Evolutionary conservation across 2,113 vertebrate genomes (phyloP).

Genomic region (Oncorhynchus tshawytscha): DNA sequence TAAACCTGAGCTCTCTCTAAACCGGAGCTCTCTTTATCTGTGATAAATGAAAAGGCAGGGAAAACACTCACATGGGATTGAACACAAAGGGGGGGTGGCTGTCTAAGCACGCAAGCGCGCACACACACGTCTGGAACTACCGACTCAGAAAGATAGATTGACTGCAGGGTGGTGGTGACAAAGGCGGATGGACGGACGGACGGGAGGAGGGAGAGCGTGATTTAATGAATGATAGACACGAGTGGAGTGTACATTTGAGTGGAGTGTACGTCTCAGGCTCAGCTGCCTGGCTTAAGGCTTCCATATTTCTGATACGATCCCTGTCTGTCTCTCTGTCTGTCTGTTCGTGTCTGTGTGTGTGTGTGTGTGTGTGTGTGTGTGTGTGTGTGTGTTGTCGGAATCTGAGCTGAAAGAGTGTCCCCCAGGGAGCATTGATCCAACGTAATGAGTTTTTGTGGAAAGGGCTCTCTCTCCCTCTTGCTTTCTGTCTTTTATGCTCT

Average conservation of each 20-base stretch:
- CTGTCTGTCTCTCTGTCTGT: not conserved
- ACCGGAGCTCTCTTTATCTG: not conserved
- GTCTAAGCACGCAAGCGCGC: not conserved
- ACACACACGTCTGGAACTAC: not conserved
- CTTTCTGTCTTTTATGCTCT: too few relatives aligned
- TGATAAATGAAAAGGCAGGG: conserved; percentile 18
- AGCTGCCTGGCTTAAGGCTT: not conserved
- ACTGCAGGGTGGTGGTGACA: conserved; percentile 35
- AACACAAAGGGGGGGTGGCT: not conserved
- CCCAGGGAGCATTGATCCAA: conserved; percentile 54
- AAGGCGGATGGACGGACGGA: not conserved
- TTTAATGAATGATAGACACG: conserved; percentile 38
- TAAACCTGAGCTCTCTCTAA: too few relatives aligned
- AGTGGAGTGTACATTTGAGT: not conserved
- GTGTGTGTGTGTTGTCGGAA: conserved; percentile 9
- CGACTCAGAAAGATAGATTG: conserved; percentile 18
- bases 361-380: conserved; percentile 19
- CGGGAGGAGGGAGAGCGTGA: not conserved
- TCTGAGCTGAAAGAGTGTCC: conserved; percentile 30
- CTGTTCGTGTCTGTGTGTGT: not conserved
- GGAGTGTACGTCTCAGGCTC: not conserved
- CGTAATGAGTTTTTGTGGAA: conserved; percentile 55
- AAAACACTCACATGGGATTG: conserved; percentile 6
- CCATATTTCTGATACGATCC: conserved; percentile 33
- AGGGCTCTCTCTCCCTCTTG: conserved; percentile 8